Percentiles rank a stretch among this genome's conserved stretches.
These are phyloP conservation scores for Siphlonurus alternatus DNA, from an alignment of 2,888 invertebrate genomes.

Conservation along the genomic window DNA sequence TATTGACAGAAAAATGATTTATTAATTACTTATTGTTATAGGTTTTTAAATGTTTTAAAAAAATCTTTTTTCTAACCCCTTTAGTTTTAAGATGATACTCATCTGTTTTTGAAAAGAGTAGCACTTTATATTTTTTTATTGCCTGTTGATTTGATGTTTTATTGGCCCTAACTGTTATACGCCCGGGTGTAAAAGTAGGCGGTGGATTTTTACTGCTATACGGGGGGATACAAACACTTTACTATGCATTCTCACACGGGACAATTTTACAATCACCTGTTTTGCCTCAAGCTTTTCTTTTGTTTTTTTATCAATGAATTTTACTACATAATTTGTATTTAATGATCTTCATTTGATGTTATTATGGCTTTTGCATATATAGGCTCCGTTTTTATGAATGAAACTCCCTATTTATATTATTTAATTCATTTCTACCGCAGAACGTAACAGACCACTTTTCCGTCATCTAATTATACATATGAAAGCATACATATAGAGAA, in stretches of 20 bases:
- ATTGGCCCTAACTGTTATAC: slow-evolving; percentile 9
- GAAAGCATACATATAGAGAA: no score
- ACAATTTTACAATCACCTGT: not conserved
- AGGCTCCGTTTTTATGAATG: no score
- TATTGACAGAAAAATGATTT: not conserved
- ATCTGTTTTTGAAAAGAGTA: not conserved
- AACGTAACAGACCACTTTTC: no score
- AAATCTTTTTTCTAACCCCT: not conserved
- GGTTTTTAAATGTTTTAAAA: not conserved
- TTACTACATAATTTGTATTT: no score
- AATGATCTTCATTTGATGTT: no score
- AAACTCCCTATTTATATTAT: no score
- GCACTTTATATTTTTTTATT: slow-evolving; percentile 3
- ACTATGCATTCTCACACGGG: not conserved
- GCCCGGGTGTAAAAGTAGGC: not conserved
- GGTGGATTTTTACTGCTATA: not conserved
- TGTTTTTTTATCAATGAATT: no score
- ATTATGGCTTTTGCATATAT: no score
- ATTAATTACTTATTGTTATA: not conserved
- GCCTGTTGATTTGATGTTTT: slow-evolving; percentile 10
- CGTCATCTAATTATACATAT: no score
- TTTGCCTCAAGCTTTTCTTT: no score
- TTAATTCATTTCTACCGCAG: no score
- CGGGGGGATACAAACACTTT: not conserved
- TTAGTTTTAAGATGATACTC: not conserved